Conservation (phyloP, 2,888 invertebrate genomes). For the Plebejus argus region DNA sequence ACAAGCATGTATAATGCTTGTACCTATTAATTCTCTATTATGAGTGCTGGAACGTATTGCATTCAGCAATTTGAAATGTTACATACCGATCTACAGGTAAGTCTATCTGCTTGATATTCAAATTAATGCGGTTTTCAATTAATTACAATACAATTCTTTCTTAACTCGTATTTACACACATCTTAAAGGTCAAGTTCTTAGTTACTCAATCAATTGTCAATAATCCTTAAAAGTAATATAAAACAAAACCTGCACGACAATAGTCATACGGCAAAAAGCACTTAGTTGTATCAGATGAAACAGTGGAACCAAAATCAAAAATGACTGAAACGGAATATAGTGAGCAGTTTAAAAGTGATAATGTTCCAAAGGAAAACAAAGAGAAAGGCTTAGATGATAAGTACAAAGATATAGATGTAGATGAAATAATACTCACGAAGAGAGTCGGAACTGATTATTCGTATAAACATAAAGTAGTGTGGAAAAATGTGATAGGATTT, state of each 20-base stretch:
- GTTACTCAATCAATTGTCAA: conserved; percentile 16
- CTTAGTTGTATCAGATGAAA: conserved; percentile 8
- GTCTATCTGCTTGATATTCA: neutral
- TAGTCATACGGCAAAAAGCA: neutral
- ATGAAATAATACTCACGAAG: conserved; percentile 44
- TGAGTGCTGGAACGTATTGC: neutral
- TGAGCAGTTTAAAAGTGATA: conserved; percentile 4
- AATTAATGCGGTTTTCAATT: neutral
- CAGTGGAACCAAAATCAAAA: neutral
- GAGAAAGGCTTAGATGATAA: conserved; percentile 24
- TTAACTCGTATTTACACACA: conserved; percentile 9
- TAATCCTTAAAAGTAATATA: neutral
- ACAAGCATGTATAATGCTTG: neutral
- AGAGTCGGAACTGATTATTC: conserved; percentile 58
- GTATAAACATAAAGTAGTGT: conserved; percentile 78
- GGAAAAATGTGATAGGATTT: conserved; percentile 83
- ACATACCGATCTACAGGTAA: neutral
- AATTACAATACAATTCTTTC: conserved; percentile 20
- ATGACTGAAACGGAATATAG: conserved; percentile 8
- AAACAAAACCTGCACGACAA: neutral
- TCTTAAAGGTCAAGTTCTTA: conserved; percentile 18
- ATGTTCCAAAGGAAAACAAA: neutral
- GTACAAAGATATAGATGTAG: conserved; percentile 30
- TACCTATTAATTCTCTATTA: neutral
- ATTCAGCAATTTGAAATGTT: neutral